Evolutionary conservation across 2,888 invertebrate species (phyloP).

Genomic region (Cheilosia variabilis): DNA sequence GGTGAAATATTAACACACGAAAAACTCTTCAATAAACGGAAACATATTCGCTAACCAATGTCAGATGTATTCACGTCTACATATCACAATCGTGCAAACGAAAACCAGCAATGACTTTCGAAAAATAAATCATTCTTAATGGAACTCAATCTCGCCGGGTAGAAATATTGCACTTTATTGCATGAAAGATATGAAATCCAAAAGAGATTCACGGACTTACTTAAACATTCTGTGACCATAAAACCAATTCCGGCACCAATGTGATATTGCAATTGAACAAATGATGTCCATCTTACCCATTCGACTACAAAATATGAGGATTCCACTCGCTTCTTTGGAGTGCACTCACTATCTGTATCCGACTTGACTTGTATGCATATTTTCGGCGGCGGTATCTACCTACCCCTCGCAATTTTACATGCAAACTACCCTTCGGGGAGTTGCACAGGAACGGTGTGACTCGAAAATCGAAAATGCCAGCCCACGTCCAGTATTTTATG

Average conservation of each 20-base stretch:
- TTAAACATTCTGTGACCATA: slow-evolving; percentile 39
- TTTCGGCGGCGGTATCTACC: slow-evolving; percentile 3
- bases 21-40: too few species aligned
- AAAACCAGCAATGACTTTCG: background rate
- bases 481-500: slow-evolving; percentile 47
- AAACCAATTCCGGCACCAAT: slow-evolving; percentile 31
- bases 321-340: background rate
- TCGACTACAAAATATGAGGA: slow-evolving; percentile 36
- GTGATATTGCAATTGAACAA: slow-evolving; percentile 38
- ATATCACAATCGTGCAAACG: background rate
- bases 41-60: too few species aligned
- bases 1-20: too few species aligned
- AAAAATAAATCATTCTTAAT: slow-evolving; percentile 21
- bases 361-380: slow-evolving; percentile 26
- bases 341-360: slow-evolving; percentile 1
- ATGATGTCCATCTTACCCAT: slow-evolving; percentile 51
- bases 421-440: slow-evolving; percentile 42
- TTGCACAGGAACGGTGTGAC: slow-evolving; percentile 17
- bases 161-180: slow-evolving; percentile 8
- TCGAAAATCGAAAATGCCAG: slow-evolving; percentile 17
- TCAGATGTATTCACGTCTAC: too few species aligned
- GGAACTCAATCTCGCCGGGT: slow-evolving; percentile 12
- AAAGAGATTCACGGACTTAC: slow-evolving; percentile 24
- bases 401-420: slow-evolving; percentile 21
- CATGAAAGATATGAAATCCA: background rate